These are phyloP conservation scores for Cyphomyrus discorhynchus DNA, from an alignment of 2,113 vertebrate species.

Conservation along the genomic window DNA sequence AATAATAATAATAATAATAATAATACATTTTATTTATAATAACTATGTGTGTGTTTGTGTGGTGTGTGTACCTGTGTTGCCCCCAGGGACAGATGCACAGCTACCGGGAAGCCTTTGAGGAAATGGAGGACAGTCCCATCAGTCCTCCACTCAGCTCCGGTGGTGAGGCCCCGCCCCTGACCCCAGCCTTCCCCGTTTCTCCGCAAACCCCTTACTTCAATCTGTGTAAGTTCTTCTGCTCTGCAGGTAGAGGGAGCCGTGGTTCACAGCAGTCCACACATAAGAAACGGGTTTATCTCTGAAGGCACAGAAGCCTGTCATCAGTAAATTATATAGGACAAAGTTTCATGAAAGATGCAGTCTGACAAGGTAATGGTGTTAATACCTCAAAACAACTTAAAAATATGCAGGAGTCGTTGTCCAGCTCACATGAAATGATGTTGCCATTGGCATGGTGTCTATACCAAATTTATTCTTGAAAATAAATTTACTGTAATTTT, in stretches of 20 bases:
- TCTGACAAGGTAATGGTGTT: not conserved
- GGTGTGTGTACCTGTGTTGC: slow-evolving; percentile 8
- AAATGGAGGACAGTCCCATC: slow-evolving; percentile 71
- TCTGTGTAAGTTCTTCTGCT: slow-evolving; percentile 63
- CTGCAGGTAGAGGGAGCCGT: slow-evolving; percentile 53
- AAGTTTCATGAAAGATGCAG: not conserved
- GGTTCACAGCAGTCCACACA: slow-evolving; percentile 33
- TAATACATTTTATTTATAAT: not conserved
- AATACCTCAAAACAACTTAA: not conserved
- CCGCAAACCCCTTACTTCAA: slow-evolving; percentile 74
- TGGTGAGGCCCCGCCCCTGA: slow-evolving; percentile 80
- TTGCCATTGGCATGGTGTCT: not conserved
- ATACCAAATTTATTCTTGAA: not conserved
- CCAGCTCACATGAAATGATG: not conserved
- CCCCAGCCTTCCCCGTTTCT: slow-evolving; percentile 67
- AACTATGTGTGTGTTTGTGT: slow-evolving; percentile 8
- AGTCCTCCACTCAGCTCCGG: slow-evolving; percentile 69
- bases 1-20: not conserved
- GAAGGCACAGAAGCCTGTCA: not conserved
- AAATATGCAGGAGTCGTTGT: not conserved
- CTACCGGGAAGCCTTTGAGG: slow-evolving; percentile 95
- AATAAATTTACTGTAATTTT: not conserved
- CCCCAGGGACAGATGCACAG: slow-evolving; percentile 91
- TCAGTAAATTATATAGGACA: not conserved
- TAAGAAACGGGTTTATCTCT: not conserved